Base-by-base conservation (phyloP, 2,113 vertebrate genomes). In the Elanus axillaris region DNA sequence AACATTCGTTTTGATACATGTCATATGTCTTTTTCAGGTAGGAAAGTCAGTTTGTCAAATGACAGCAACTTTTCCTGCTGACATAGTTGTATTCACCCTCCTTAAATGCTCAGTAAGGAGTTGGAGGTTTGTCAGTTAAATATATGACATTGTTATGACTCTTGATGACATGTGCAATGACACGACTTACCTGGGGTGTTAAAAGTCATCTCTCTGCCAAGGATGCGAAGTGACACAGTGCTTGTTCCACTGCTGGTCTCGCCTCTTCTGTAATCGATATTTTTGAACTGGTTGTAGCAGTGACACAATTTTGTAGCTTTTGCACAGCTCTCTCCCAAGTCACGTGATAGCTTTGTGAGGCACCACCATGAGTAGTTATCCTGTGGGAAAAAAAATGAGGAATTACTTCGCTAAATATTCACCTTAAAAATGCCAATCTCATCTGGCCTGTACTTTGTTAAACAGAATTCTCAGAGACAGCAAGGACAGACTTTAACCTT, bases 141-240 rank as follows among this genome's bases (percentile, higher is more conserved):
- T 80, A 80, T 60, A 76, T 95, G 82, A 89, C 76, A 87, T 91
- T 95, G 67, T 95, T 96, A 86, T 76, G 91, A 95, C 88, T 95
- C 56, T 42, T 92, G 90, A 96, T 76, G 73, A 74, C 92, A 91
- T 64, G 59, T 89, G 31, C 77, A 85, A 89, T 92, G 94, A 71
- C 90, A 95, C 5, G 10, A 79, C 74, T 91, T 96, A 90, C 80
- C 63, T 68, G 59, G 34, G 69, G 50, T 88, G 59, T 63, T 94
- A 89, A 88, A 97, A 95, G 86, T 80, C 83, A 96, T 85, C 68
- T 92, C 31, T 79, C 69, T 89, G 88, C 38, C 88, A 86, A 79
- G 72, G 50, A 91, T 91, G 58, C 56, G 71, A 94, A 95, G 53
- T 56, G 62, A 85, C 91, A 95, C 23, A 16, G 17, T 67, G 31